These are phyloP conservation scores for Dendrocincla tyrannina DNA, from an alignment of 2,797 vertebrate species.

Conservation along the genomic window DNA sequence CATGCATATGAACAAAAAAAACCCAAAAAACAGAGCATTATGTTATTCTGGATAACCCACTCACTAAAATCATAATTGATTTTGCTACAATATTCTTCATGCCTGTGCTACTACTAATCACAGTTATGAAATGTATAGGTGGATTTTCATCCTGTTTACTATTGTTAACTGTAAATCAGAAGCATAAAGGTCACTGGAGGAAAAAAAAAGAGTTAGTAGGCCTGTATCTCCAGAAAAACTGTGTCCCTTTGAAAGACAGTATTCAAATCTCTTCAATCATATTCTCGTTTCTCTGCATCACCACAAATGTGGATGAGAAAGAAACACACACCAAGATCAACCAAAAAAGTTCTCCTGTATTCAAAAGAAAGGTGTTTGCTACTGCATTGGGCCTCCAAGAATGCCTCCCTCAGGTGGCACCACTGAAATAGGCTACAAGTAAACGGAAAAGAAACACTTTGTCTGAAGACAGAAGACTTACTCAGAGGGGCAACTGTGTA, in stretches of 20 bases:
- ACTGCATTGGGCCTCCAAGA: not conserved
- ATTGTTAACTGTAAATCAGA: not conserved
- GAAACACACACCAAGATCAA: not conserved
- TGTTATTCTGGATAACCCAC: not conserved
- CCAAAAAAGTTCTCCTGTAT: not conserved
- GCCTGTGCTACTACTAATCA: not conserved
- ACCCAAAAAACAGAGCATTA: not conserved
- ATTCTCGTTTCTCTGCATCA: not conserved
- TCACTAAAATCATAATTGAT: not conserved
- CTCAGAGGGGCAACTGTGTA: not conserved
- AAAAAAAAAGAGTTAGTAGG: not conserved
- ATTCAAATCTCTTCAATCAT: not conserved
- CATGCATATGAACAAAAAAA: fast-evolving
- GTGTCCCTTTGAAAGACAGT: not conserved
- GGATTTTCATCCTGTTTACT: not conserved
- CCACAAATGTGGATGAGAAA: not conserved
- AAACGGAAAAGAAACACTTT: not conserved
- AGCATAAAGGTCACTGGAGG: not conserved
- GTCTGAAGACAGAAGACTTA: not conserved
- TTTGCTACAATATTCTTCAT: not conserved
- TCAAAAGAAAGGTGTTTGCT: not conserved
- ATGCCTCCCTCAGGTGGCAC: fast-evolving
- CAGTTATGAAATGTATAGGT: not conserved
- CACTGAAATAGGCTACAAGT: not conserved
- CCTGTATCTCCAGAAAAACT: not conserved